Evolutionary conservation across 1,140 invertebrate species (phyloP).

Genomic region (Whitmania pigra): DNA sequence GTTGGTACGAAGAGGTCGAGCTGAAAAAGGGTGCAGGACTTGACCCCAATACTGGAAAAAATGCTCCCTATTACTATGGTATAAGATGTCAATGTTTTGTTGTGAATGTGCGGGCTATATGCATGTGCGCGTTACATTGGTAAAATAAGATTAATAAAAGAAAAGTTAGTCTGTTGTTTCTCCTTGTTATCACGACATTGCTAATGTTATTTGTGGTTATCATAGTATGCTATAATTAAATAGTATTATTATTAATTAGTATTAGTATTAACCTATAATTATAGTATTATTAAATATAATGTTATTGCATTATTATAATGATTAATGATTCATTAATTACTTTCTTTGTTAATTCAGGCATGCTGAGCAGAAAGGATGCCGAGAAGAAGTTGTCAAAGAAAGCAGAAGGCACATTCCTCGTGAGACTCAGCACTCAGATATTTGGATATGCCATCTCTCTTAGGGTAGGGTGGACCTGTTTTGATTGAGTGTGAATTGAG

Average conservation of each 20-base stretch:
- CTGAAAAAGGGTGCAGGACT: slow-evolving; percentile 50
- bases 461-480: not conserved
- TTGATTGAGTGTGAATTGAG: not conserved
- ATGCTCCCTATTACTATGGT: slow-evolving; percentile 65
- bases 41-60: slow-evolving; percentile 48
- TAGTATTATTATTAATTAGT: too few species aligned
- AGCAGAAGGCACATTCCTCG: not conserved
- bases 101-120: not conserved
- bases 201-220: too few species aligned
- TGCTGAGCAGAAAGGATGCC: not conserved
- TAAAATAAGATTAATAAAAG: not conserved
- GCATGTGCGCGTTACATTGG: not conserved
- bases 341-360: not conserved
- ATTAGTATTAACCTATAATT: too few species aligned
- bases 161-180: too few species aligned
- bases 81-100: slow-evolving; percentile 15
- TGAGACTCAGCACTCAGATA: not conserved
- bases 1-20: slow-evolving; percentile 60
- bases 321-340: too few species aligned
- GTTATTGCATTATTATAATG: too few species aligned
- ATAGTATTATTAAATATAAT: too few species aligned
- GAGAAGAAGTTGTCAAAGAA: slow-evolving; percentile 2
- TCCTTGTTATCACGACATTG: too few species aligned
- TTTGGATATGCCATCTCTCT: slow-evolving; percentile 2
- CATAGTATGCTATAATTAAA: too few species aligned